Conservation (phyloP, 2,113 vertebrate genomes). For the Eulacestoma nigropectus region DNA sequence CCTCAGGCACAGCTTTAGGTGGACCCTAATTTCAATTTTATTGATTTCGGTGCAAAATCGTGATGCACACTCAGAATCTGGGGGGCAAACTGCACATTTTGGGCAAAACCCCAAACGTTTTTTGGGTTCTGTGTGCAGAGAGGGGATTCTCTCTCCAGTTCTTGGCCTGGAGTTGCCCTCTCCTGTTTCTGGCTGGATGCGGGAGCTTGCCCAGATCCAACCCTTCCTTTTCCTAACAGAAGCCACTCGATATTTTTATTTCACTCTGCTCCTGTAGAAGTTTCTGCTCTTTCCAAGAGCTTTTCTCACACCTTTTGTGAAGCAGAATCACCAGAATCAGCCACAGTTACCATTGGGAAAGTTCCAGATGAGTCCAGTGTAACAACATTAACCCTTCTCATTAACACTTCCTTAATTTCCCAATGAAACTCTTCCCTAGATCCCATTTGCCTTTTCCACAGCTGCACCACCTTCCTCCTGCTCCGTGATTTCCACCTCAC, state of each 20-base stretch:
- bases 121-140: background rate
- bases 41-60: background rate
- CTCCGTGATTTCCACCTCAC: background rate
- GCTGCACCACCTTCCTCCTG: background rate
- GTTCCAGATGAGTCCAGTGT: fast-evolving
- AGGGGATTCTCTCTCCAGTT: background rate
- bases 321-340: background rate
- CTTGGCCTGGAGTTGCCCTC: background rate
- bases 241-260: background rate
- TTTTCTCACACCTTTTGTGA: background rate
- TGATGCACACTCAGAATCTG: fast-evolving
- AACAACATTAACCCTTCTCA: background rate
- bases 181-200: background rate
- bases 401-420: background rate
- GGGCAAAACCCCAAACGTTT: background rate
- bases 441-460: background rate
- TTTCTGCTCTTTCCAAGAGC: background rate
- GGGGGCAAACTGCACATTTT: background rate
- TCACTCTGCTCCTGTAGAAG: background rate
- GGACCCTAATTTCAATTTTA: background rate
- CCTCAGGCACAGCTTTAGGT: background rate
- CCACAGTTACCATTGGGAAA: background rate
- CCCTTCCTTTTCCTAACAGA: background rate
- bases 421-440: background rate
- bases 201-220: background rate